phyloP scores from a whole-genome alignment of 2,888 invertebrate genomes.

The Drosophila setosimentum region DNA sequence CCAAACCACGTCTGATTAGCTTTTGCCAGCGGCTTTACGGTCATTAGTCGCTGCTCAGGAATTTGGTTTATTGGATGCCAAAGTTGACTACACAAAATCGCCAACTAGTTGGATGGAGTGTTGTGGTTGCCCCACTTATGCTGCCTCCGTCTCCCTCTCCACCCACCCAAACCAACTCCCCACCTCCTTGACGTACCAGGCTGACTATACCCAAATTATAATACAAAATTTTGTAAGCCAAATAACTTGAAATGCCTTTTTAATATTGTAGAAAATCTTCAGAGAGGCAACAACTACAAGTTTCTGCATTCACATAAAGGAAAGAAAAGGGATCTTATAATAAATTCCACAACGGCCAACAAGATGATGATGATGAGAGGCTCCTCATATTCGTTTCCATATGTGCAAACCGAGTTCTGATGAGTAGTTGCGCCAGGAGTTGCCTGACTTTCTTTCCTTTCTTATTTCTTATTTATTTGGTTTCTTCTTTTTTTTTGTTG shows the following conservation, averaged over 20 bases:
- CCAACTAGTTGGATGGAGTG: constrained; percentile 47
- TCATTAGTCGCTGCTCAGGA: constrained; percentile 74
- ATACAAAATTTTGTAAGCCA: constrained; percentile 62
- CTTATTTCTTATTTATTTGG: constrained; percentile 8
- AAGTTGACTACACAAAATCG: constrained; percentile 61
- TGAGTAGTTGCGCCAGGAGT: constrained; percentile 37
- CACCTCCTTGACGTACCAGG: constrained; percentile 30
- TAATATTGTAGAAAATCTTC: constrained; percentile 73
- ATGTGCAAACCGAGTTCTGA: constrained; percentile 48
- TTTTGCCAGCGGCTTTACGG: constrained; percentile 69
- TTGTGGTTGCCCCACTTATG: not conserved
- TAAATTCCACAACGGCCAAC: constrained; percentile 76
- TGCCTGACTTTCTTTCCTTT: constrained; percentile 39
- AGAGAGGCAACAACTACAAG: constrained; percentile 46
- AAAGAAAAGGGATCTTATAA: constrained; percentile 78
- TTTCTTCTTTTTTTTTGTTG: constrained; percentile 7
- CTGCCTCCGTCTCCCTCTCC: not conserved
- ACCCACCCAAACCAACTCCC: too few species aligned
- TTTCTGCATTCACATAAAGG: constrained; percentile 67
- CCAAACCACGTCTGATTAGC: constrained; percentile 65
- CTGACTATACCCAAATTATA: constrained; percentile 64
- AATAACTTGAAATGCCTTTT: constrained; percentile 78
- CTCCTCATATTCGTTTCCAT: constrained; percentile 46
- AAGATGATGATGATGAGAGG: constrained; percentile 66
- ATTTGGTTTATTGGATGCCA: constrained; percentile 75